Percentiles rank a stretch among this genome's conserved stretches.
Evolutionary conservation across 2,888 invertebrate genomes (phyloP).

Genomic region (Xestia ashworthii): DNA sequence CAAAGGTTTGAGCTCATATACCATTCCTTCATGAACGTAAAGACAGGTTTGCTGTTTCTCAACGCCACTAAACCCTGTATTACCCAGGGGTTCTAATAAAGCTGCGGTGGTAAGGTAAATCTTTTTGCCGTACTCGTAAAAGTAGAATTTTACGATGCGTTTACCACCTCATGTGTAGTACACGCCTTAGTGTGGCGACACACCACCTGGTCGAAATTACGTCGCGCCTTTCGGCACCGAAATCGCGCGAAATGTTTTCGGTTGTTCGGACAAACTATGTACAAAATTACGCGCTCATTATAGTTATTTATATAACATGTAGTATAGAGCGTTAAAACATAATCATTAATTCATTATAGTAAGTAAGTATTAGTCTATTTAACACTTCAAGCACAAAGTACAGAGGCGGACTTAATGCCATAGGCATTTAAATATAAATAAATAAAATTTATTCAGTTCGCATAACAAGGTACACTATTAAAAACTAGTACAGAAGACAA

Average conservation of each 20-base stretch:
- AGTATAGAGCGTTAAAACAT: too few species aligned
- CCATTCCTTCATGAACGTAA: slow-evolving; percentile 66
- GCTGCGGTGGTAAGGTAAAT: slow-evolving; percentile 72
- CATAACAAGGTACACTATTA: too few species aligned
- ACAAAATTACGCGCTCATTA: not conserved
- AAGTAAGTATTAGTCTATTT: too few species aligned
- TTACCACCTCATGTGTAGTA: slow-evolving; percentile 71
- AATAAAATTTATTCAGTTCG: too few species aligned
- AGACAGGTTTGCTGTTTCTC: slow-evolving; percentile 56
- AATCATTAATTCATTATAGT: too few species aligned
- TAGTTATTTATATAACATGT: not conserved
- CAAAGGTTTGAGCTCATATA: slow-evolving; percentile 63
- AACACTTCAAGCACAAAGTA: too few species aligned
- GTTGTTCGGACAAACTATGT: not conserved
- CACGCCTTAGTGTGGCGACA: slow-evolving; percentile 34
- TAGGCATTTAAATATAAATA: too few species aligned
- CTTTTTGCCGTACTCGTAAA: slow-evolving; percentile 77
- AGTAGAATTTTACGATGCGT: slow-evolving; percentile 77
- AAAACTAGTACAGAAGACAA: too few species aligned
- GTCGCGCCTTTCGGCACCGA: not conserved
- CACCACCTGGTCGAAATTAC: slow-evolving; percentile 27
- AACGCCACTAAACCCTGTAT: slow-evolving; percentile 59
- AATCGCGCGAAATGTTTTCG: not conserved
- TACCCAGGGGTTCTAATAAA: slow-evolving; percentile 73
- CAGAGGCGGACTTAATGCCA: too few species aligned